Evolutionary conservation across 1,140 invertebrate species (phyloP).

Genomic region (Bathynomus jamesi): DNA sequence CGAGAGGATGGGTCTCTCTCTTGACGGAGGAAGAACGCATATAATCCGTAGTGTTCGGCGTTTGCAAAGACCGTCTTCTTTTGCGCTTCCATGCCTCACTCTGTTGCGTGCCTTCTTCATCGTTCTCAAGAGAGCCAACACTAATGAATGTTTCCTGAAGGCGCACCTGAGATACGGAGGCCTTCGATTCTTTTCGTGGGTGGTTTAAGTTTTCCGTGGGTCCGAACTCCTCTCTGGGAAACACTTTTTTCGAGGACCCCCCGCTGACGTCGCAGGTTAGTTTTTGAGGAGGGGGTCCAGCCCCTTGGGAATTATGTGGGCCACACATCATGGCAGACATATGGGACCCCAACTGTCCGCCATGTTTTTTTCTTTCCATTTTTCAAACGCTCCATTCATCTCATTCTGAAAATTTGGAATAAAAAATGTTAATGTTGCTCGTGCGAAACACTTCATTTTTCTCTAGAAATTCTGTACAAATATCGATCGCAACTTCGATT

Average conservation of each 20-base stretch:
- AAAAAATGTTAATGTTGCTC: too few relatives aligned
- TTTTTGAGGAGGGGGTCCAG: background rate
- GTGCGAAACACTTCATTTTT: too few relatives aligned
- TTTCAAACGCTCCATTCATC: too few relatives aligned
- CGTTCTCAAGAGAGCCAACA: background rate
- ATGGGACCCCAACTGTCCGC: background rate
- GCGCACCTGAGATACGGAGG: background rate
- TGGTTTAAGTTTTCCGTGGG: background rate
- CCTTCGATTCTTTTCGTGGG: background rate
- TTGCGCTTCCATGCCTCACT: slow-evolving; percentile 21
- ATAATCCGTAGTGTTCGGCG: slow-evolving; percentile 11
- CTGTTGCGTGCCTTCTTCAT: background rate
- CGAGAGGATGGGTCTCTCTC: slow-evolving; percentile 44
- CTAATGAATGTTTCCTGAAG: background rate
- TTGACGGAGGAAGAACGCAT: slow-evolving; percentile 40
- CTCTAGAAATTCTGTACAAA: too few relatives aligned
- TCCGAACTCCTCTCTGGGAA: background rate
- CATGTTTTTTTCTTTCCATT: too few relatives aligned
- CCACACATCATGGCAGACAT: background rate
- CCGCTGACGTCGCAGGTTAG: background rate
- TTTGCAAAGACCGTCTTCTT: slow-evolving; percentile 9
- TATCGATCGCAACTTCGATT: too few relatives aligned
- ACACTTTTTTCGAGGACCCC: background rate
- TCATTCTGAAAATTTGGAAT: too few relatives aligned
- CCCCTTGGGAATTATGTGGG: background rate